A percentile compares a stretch with the other conserved stretches of the same genome.
phyloP scores from a whole-genome alignment of 2,113 vertebrate species.

The Cepphus grylle region DNA sequence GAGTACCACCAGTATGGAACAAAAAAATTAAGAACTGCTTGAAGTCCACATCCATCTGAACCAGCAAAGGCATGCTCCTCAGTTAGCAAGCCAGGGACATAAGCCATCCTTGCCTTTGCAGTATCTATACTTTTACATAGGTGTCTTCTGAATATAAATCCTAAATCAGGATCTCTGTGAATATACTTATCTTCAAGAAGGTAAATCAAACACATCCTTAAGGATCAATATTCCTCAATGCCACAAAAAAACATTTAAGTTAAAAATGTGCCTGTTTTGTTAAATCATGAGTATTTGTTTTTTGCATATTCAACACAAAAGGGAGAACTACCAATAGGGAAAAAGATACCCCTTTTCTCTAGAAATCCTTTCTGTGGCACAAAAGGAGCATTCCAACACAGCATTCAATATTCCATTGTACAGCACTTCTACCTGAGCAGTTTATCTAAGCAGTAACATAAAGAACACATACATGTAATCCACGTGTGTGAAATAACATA shows the following conservation, averaged over 20 bases:
- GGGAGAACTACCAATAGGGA: background rate
- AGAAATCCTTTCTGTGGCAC: background rate
- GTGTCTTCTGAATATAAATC: background rate
- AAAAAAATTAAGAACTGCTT: background rate
- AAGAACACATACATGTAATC: background rate
- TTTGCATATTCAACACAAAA: background rate
- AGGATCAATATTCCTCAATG: background rate
- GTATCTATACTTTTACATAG: background rate
- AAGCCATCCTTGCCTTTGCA: background rate
- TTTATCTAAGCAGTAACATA: background rate
- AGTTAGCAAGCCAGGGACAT: background rate
- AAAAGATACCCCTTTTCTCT: background rate
- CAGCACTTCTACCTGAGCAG: background rate
- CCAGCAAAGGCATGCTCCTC: background rate
- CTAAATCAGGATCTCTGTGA: background rate
- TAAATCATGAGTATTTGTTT: background rate
- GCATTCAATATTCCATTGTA: background rate
- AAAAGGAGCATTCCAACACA: background rate
- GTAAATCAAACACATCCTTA: background rate
- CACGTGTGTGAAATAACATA: slow-evolving; percentile 67
- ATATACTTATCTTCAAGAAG: background rate
- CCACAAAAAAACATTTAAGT: background rate
- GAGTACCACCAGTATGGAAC: background rate
- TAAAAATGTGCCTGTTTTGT: background rate
- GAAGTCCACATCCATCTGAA: background rate